These are phyloP conservation scores for Pogonocherus hispidulus DNA, from an alignment of 2,888 invertebrate genomes.

Conservation along the genomic window DNA sequence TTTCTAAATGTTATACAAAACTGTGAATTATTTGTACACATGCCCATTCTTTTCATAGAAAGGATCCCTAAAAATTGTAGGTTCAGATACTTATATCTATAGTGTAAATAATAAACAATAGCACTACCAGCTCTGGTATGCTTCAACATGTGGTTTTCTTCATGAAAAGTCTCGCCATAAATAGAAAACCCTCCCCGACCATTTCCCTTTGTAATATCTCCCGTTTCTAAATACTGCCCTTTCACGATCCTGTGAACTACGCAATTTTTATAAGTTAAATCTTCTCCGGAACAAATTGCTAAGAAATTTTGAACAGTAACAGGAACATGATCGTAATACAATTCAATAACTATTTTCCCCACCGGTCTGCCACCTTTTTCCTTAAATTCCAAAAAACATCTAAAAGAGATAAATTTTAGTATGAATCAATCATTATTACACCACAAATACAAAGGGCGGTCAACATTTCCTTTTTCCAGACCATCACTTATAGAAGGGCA, in stretches of 20 bases:
- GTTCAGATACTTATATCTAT: background rate
- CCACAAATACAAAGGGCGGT: constrained; percentile 51
- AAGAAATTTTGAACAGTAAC: constrained; percentile 67
- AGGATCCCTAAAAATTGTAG: constrained; percentile 62
- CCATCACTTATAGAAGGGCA: constrained; percentile 61
- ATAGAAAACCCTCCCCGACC: constrained; percentile 71
- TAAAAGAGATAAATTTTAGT: constrained; percentile 44
- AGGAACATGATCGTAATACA: constrained; percentile 66
- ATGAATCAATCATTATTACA: background rate
- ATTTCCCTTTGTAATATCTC: constrained; percentile 70
- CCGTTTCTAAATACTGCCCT: constrained; percentile 71
- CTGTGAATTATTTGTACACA: constrained; percentile 68
- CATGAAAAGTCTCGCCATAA: constrained; percentile 67
- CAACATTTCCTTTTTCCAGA: constrained; percentile 43
- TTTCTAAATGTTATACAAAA: constrained; percentile 70
- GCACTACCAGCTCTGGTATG: constrained; percentile 67
- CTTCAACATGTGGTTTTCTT: constrained; percentile 68
- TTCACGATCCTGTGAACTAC: constrained; percentile 69
- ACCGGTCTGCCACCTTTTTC: constrained; percentile 60
- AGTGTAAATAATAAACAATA: background rate
- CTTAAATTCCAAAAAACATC: constrained; percentile 66
- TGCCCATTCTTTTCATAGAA: constrained; percentile 66
- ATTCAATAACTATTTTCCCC: constrained; percentile 64
- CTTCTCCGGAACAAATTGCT: constrained; percentile 59
- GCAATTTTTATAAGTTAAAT: constrained; percentile 62